Conservation (phyloP, 2,888 invertebrate genomes). For the Lepidocyrtoides sp. region DNA sequence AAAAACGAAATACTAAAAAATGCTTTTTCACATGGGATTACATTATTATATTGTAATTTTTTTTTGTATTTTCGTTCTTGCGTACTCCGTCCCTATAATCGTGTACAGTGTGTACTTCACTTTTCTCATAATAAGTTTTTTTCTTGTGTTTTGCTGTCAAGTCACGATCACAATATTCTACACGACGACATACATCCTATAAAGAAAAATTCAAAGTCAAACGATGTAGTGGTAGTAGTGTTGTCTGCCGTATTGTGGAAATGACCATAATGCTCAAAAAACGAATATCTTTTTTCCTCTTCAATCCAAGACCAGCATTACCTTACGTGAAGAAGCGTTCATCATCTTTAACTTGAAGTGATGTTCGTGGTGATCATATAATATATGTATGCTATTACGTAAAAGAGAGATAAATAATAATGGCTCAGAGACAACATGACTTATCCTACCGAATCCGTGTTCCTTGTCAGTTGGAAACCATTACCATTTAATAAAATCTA, state of each 20-base stretch:
- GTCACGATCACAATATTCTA: constrained; percentile 83
- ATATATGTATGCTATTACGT: constrained; percentile 28
- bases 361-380: neutral
- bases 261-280: constrained; percentile 52
- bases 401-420: constrained; percentile 60
- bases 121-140: constrained; percentile 70
- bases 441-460: constrained; percentile 72
- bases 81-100: constrained; percentile 39
- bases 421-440: constrained; percentile 49
- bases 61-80: constrained; percentile 42
- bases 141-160: constrained; percentile 82
- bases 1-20: constrained; percentile 37
- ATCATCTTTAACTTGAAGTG: constrained; percentile 10
- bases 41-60: neutral
- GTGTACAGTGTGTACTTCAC: constrained; percentile 68
- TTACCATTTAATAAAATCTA: constrained; percentile 68
- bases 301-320: constrained; percentile 55
- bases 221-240: neutral
- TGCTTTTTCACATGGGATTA: constrained; percentile 26
- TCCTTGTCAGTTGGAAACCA: constrained; percentile 70
- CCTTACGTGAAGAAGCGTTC: constrained; percentile 40
- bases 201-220: constrained; percentile 32
- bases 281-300: constrained; percentile 18
- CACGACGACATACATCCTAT: constrained; percentile 65
- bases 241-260: constrained; percentile 7